phyloP scores from a whole-genome alignment of 2,113 vertebrate species.

The Cyphotilapia sp. region DNA sequence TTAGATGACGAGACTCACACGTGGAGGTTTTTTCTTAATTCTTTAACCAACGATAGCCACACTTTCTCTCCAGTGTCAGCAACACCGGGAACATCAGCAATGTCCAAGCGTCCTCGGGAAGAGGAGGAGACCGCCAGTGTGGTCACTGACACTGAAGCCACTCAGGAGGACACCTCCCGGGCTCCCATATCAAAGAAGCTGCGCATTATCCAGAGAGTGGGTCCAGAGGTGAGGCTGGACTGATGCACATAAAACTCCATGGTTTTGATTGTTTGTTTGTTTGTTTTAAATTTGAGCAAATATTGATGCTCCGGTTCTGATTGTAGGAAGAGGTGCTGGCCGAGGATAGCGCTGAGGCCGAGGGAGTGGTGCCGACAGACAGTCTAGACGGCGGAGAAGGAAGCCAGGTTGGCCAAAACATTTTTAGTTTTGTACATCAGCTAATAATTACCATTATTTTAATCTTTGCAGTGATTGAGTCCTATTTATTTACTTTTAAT shows the following conservation, averaged over 20 bases:
- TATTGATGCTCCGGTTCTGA: neutral
- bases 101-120: conserved; percentile 88
- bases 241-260: neutral
- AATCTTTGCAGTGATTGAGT: no score
- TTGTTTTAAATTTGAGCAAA: neutral
- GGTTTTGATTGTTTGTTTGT: neutral
- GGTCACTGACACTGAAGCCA: conserved; percentile 74
- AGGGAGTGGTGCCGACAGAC: conserved; percentile 80
- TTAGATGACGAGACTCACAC: fast-evolving
- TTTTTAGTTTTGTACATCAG: neutral
- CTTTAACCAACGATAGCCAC: neutral
- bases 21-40: neutral
- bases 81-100: conserved; percentile 81
- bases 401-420: conserved; percentile 68
- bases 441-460: neutral
- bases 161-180: conserved; percentile 81
- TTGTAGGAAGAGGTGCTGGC: conserved; percentile 83
- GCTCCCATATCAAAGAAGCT: conserved; percentile 86
- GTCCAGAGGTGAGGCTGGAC: conserved; percentile 75
- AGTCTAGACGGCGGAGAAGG: conserved; percentile 84
- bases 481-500: no score
- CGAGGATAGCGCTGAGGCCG: conserved; percentile 86
- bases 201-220: conserved; percentile 84
- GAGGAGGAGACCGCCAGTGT: conserved; percentile 81
- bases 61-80: conserved; percentile 79